Evolutionary conservation across 2,797 vertebrate genomes (phyloP), one percentile per base, ranked within the genome.

Genomic region (Chrosomus eos): DNA sequence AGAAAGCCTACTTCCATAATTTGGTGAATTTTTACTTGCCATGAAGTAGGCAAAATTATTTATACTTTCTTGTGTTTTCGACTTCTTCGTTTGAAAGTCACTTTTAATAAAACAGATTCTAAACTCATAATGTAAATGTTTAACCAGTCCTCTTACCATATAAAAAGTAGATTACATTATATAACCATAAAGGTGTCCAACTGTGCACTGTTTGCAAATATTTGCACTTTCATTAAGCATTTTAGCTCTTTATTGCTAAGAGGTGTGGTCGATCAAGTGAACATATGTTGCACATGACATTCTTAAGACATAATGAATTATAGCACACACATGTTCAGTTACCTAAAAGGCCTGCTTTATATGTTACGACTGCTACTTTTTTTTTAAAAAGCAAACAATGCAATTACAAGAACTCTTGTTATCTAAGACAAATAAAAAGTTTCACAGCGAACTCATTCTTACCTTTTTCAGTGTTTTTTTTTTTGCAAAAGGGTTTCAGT

Each of bases 121-220:
- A 58, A 26, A 74, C 36, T 3, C 14, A 31, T 8, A 64, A 66
- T 36, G 33, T 58, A 23, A 75, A 76, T 68, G 33, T 68, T 83
- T 83, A 75, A 83, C 8, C 58, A 28, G n/a, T 51, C 53, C 10
- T 23, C 51, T 53, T 4, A 13, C 58, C 40, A 40, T 38, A 21
- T 18, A 38, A 48, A n/a, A 38, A 64, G 21, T 62, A 60, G 7
- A 82, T 33, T n/a, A 18, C 18, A 38, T 28, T 16, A 33, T 14
- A 38, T 0, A 40, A 43, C 55, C 33, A 75, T 19, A 76, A 55
- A 83, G n/a, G 33, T 53, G 18, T 45, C 80, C 10, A 43, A 43
- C 8, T 21, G 36, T 23, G 16, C 33, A 58, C 21, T 36, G 18
- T 83, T 62, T 43, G 23, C 73, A 76, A 83, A 76, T 76, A 68